Evolutionary conservation across 2,113 vertebrate genomes (phyloP).

Genomic region (Tinamus guttatus): DNA sequence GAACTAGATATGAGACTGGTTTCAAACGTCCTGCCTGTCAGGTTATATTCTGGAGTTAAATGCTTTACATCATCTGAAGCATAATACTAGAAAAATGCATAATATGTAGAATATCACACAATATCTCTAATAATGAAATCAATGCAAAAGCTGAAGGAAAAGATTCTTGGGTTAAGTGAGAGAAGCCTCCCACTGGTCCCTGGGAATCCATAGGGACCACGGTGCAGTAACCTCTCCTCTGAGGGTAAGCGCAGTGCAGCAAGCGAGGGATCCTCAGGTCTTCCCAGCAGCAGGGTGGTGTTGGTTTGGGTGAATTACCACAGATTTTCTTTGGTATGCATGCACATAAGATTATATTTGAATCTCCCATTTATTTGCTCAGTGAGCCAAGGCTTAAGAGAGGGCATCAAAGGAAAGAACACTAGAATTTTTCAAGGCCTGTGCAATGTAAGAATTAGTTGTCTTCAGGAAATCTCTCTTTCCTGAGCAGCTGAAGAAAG

Average conservation of each 20-base stretch:
- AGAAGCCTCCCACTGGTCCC: not conserved
- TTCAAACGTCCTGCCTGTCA: not conserved
- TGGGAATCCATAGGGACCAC: not conserved
- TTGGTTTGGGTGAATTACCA: not conserved
- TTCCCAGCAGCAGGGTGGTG: not conserved
- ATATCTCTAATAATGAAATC: not conserved
- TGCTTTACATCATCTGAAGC: not conserved
- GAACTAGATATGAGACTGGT: not conserved
- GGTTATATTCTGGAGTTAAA: not conserved
- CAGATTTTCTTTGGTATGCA: not conserved
- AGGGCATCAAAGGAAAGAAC: not conserved
- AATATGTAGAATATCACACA: not conserved
- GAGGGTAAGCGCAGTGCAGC: not conserved
- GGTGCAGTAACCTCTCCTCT: not conserved
- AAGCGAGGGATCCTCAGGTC: not conserved
- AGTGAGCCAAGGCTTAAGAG: not conserved
- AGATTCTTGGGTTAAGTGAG: not conserved
- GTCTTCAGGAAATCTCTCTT: not conserved
- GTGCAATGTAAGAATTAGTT: not conserved
- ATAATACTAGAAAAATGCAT: not conserved
- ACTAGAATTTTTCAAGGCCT: not conserved
- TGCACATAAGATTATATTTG: not conserved
- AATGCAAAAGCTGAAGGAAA: not conserved
- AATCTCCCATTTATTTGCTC: constrained; percentile 1
- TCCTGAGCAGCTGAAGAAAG: not conserved